Conservation (phyloP, 2,888 invertebrate species). For the Blera fallax region DNA sequence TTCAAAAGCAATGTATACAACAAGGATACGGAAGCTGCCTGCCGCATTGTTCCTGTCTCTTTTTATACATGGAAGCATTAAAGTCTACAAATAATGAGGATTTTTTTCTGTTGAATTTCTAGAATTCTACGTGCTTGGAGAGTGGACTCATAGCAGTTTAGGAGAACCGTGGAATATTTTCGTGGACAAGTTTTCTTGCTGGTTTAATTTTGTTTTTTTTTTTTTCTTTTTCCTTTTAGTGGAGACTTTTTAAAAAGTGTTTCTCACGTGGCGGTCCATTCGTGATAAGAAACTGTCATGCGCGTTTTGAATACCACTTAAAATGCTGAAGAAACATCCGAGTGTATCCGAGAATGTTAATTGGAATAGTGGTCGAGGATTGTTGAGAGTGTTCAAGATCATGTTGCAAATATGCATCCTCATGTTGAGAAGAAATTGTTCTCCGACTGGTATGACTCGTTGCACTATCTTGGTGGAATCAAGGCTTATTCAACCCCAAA, state of each 20-base stretch:
- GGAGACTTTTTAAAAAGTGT: background rate
- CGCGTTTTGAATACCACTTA: background rate
- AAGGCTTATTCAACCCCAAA: too few species aligned
- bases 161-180: background rate
- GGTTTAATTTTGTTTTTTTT: too few species aligned
- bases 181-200: too few species aligned
- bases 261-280: slow-evolving; percentile 45
- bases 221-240: background rate
- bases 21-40: background rate
- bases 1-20: background rate
- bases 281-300: slow-evolving; percentile 13
- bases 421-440: background rate
- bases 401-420: background rate
- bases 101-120: background rate
- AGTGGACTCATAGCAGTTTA: background rate
- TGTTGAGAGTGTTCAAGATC: background rate
- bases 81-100: slow-evolving; percentile 14
- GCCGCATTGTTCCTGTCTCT: background rate
- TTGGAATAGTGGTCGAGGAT: too few species aligned
- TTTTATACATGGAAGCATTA: background rate
- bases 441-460: too few species aligned
- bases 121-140: background rate
- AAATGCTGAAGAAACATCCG: background rate
- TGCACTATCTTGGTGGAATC: too few species aligned
- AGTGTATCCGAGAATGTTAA: background rate